A percentile compares a stretch with the other conserved stretches of the same genome.
These are phyloP conservation scores for Melieria omissa DNA, from an alignment of 2,888 invertebrate species.

Conservation along the genomic window DNA sequence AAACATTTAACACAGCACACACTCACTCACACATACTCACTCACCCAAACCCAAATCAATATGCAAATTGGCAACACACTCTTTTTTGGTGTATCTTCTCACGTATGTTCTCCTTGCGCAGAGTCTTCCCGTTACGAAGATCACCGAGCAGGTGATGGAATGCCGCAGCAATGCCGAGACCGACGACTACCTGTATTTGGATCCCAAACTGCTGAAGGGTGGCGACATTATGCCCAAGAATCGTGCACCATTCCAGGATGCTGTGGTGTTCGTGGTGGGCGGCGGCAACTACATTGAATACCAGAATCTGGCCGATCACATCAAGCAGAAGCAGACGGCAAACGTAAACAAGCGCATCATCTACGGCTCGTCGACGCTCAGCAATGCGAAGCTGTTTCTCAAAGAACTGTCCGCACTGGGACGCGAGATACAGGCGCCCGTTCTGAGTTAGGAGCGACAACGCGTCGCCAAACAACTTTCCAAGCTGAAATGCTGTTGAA, in stretches of 20 bases:
- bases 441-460: conserved; percentile 59
- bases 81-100: neutral
- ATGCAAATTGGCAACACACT: neutral
- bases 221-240: conserved; percentile 74
- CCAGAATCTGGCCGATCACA: conserved; percentile 96
- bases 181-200: conserved; percentile 92
- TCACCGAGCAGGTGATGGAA: conserved; percentile 90
- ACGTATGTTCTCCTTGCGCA: conserved; percentile 57
- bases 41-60: neutral
- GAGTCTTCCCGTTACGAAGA: conserved; percentile 94
- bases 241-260: conserved; percentile 82
- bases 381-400: conserved; percentile 93
- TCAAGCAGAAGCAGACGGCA: conserved; percentile 82
- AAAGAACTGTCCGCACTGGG: conserved; percentile 87
- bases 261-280: conserved; percentile 90
- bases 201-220: conserved; percentile 91
- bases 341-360: conserved; percentile 82
- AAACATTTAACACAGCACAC: conserved; percentile 18
- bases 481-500: conserved; percentile 47
- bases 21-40: neutral
- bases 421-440: conserved; percentile 72
- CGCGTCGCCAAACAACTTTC: conserved; percentile 33
- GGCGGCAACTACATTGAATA: conserved; percentile 99
- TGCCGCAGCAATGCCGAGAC: conserved; percentile 80
- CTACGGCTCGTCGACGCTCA: conserved; percentile 94